Evolutionary conservation across 2,888 invertebrate species (phyloP).

Genomic region (Hermaeophaga mercurialis): DNA sequence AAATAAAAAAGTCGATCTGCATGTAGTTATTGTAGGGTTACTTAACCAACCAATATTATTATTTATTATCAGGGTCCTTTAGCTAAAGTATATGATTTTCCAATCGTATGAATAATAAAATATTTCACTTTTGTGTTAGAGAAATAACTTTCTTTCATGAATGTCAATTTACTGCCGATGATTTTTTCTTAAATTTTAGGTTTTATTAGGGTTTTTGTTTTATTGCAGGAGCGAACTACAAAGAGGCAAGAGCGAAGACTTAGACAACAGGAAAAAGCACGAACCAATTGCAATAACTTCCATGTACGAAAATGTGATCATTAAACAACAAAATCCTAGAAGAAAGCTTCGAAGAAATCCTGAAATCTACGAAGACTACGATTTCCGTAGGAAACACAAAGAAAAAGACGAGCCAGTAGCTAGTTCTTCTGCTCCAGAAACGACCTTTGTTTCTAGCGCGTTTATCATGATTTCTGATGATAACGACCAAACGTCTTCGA

Average conservation of each 20-base stretch:
- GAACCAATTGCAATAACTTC: constrained; percentile 77
- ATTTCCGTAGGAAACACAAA: constrained; percentile 56
- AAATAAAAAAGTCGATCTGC: too few species aligned
- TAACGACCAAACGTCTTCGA: constrained; percentile 48
- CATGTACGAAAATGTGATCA: constrained; percentile 72
- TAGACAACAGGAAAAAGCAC: constrained; percentile 56
- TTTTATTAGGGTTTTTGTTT: too few species aligned
- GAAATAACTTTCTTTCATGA: too few species aligned
- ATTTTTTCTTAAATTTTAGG: too few species aligned
- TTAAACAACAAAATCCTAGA: constrained; percentile 75
- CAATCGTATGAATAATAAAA: too few species aligned
- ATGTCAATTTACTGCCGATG: too few species aligned
- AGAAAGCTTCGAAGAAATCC: constrained; percentile 69
- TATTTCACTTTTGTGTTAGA: too few species aligned
- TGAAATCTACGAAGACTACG: constrained; percentile 67
- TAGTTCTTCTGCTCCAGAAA: constrained; percentile 53
- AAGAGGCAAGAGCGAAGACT: constrained; percentile 57
- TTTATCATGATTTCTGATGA: constrained; percentile 59
- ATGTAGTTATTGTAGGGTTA: too few species aligned
- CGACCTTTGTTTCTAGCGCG: constrained; percentile 62
- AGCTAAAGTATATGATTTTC: too few species aligned
- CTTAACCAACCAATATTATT: too few species aligned
- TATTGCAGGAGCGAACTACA: constrained; percentile 51
- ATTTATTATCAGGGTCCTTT: too few species aligned
- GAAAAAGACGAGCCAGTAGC: constrained; percentile 43